Evolutionary conservation across 2,888 invertebrate genomes (phyloP), one percentile per base, ranked within the genome.

Genomic region (Trachelus iudaicus): DNA sequence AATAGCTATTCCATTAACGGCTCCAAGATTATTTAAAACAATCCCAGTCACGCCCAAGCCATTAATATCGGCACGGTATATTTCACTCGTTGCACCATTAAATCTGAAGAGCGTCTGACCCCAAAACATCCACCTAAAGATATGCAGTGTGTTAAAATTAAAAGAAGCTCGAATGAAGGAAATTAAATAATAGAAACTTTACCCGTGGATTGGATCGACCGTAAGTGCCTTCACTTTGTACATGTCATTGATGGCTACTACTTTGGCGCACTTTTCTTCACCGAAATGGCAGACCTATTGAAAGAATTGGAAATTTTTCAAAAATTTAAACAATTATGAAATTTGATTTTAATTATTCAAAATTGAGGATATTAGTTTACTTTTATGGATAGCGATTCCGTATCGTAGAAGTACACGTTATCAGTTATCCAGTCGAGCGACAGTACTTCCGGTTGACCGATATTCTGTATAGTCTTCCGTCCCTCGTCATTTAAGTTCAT

Each of bases 351-450:
- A 75, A 76, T 23, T 4, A 30, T 33, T 34, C 31, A 76, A 35
- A 35, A 76, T 11, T 13, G 4, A 75, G 4, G 12, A 35, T 15
- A 33, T 33, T 33, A 23, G 0, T 33, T 69, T 73, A 89, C 89
- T 81, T 87, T 88, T 73, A 92, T 90, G 1, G 80, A 76, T 30
- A 83, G 78, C 4, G 79, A 80, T 56, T 82, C 79, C 13, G 91
- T 92, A 84, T 94, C 94, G 78, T 94, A 93, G 83, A 94, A 95
- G 89, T 96, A 97, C 0, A 96, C 92, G 86, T 96, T 96, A 15
- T 94, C 93, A 0, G 95, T 95, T 34, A 95, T 90, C 96, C 96
- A 97, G 85, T 97, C 97, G 2, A 96, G 93, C 0, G 95, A 93
- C 69, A 97, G 87, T 90, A 94, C 92, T 73, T 90, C 90, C 0